Evolutionary conservation across 2,113 vertebrate species (phyloP), one percentile per base, ranked within the genome.

Genomic region (Coturnix japonica): DNA sequence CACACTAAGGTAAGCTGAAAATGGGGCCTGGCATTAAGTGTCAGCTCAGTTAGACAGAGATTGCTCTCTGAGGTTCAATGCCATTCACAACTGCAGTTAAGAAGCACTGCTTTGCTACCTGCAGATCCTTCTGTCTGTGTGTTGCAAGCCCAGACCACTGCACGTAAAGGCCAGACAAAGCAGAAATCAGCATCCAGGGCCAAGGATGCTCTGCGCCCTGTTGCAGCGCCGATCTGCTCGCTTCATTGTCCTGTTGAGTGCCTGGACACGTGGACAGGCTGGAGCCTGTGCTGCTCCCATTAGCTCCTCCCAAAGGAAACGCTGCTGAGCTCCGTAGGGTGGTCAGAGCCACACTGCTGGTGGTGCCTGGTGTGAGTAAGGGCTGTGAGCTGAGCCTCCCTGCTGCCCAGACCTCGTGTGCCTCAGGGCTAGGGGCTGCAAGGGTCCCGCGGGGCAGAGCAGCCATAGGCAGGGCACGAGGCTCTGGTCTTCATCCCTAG

Each of bases 271-370:
- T 19, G 8, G 72, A 22, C 35, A 11, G 19, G 19, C 54, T n/a
- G 65, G 76, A 67, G 47, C 43, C 43, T 7, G 25, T 30, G 8
- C 6, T 21, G 47, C 22, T 64, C 16, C 30, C 30, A 4, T 33
- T 2, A 0, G 31, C 35, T 26, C 4, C n/a, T 16, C 2, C 1
- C 7, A 13, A 30, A n/a, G 3, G n/a, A 16, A 43, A 2, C 5
- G 44, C 47, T 35, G 54, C 79, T 21, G 39, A 30, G 23, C 20
- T 8, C 33, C 11, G 4, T 1, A 7, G 47, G 26, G 23, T 31
- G 30, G 56, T 25, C 25, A 28, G 33, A 20, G 41, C 35, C 35
- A 17, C 1, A 3, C 30, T 70, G 47, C 28, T 1, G 0, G 25
- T 3, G 25, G 1, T 6, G 23, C 54, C 30, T 43, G 16, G 43